phyloP scores from a whole-genome alignment of 2,113 vertebrate genomes.

The Orcinus orca region DNA sequence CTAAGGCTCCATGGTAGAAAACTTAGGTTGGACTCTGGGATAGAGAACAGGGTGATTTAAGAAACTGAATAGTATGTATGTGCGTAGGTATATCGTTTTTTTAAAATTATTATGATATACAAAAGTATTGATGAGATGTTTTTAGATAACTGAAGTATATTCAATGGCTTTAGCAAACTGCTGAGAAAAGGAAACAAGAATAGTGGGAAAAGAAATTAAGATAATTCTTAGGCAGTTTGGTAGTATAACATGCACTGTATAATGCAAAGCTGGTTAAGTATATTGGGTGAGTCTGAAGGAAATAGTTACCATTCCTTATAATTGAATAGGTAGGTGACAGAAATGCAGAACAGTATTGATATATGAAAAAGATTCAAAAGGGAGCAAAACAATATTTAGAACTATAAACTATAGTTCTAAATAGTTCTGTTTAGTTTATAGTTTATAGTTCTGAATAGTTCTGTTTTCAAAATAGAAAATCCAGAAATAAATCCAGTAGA shows the following conservation, averaged over 20 bases:
- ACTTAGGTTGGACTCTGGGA: not conserved
- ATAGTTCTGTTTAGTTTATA: not conserved
- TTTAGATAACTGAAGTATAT: slow-evolving; percentile 32
- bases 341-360: not conserved
- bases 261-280: not conserved
- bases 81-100: not conserved
- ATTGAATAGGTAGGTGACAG: not conserved
- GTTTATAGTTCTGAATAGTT: not conserved
- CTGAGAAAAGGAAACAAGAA: not conserved
- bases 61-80: not conserved
- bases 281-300: not conserved
- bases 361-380: not conserved
- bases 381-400: not conserved
- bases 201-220: not conserved
- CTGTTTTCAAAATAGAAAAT: not conserved
- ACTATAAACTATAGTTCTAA: not conserved
- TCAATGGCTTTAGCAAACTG: not conserved
- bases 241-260: not conserved
- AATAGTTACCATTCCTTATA: not conserved
- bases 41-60: not conserved
- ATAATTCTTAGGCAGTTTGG: not conserved
- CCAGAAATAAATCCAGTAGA: slow-evolving; percentile 10
- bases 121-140: slow-evolving; percentile 5
- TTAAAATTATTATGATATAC: not conserved
- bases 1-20: not conserved